These are phyloP conservation scores for Acipenser transmontanus DNA, from an alignment of 2,797 vertebrate species.

Conservation along the genomic window DNA sequence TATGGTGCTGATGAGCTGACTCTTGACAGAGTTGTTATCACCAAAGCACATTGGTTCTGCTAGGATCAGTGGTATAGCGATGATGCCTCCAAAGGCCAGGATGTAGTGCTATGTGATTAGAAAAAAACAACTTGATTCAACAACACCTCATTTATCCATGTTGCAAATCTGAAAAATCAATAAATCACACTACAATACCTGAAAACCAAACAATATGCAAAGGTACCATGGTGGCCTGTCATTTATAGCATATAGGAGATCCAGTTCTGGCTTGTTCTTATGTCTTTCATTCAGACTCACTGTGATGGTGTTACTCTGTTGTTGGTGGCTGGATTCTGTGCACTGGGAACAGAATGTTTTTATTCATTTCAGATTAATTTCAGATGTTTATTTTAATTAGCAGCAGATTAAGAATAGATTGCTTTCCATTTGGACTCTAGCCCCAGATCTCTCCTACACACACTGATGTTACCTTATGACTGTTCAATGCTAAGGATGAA, in stretches of 20 bases:
- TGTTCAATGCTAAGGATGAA: no score
- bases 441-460: no score
- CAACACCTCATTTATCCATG: background rate
- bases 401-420: no score
- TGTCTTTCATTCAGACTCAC: constrained; percentile 30
- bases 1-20: constrained; percentile 70
- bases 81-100: constrained; percentile 68
- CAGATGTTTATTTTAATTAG: no score
- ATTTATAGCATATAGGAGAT: constrained; percentile 61
- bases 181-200: constrained; percentile 40
- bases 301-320: constrained; percentile 28
- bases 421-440: no score
- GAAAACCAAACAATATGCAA: constrained; percentile 64
- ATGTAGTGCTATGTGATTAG: constrained; percentile 60
- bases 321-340: constrained; percentile 33
- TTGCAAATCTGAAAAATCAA: background rate
- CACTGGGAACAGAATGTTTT: constrained; percentile 16
- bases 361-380: background rate
- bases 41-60: constrained; percentile 65
- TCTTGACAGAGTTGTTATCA: constrained; percentile 63
- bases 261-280: constrained; percentile 21
- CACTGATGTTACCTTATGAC: no score
- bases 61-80: constrained; percentile 66
- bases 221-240: constrained; percentile 68
- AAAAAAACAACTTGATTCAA: background rate